These are phyloP conservation scores for Austrolebias charrua DNA, from an alignment of 2,797 vertebrate genomes.

Conservation along the genomic window DNA sequence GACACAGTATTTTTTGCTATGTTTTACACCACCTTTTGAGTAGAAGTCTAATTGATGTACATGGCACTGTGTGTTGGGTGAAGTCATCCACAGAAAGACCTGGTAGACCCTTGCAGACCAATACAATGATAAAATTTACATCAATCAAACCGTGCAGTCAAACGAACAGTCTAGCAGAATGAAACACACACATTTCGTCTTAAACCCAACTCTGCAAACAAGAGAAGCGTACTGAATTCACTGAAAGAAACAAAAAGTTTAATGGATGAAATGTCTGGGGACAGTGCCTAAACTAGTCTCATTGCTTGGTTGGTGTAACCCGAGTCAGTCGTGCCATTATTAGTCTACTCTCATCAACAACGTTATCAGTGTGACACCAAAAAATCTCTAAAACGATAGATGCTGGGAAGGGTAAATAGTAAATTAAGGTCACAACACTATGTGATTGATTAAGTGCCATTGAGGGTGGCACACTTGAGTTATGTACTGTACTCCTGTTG, in stretches of 20 bases:
- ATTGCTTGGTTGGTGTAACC: conserved; percentile 48
- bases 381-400: conserved; percentile 58
- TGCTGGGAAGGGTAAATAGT: conserved; percentile 41
- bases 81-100: too few relatives aligned
- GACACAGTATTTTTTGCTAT: too few relatives aligned
- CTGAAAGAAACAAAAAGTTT: conserved; percentile 35
- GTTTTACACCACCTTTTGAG: too few relatives aligned
- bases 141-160: too few relatives aligned
- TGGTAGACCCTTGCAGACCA: too few relatives aligned
- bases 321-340: conserved; percentile 49
- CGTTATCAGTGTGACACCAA: conserved; percentile 44
- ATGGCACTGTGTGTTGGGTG: too few relatives aligned
- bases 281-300: conserved; percentile 40
- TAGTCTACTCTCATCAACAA: conserved; percentile 22
- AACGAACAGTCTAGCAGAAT: too few relatives aligned
- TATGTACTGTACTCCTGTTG: conserved; percentile 31
- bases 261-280: conserved; percentile 66
- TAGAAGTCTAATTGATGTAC: too few relatives aligned
- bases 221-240: conserved; percentile 32
- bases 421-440: conserved; percentile 41
- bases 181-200: neutral
- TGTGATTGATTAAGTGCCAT: conserved; percentile 59
- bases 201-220: neutral
- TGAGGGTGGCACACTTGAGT: conserved; percentile 17
- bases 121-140: too few relatives aligned